A percentile compares a stretch with the other conserved stretches of the same genome.
These are phyloP conservation scores for Synergus laeviventris DNA, from an alignment of 2,888 invertebrate species.

Conservation along the genomic window DNA sequence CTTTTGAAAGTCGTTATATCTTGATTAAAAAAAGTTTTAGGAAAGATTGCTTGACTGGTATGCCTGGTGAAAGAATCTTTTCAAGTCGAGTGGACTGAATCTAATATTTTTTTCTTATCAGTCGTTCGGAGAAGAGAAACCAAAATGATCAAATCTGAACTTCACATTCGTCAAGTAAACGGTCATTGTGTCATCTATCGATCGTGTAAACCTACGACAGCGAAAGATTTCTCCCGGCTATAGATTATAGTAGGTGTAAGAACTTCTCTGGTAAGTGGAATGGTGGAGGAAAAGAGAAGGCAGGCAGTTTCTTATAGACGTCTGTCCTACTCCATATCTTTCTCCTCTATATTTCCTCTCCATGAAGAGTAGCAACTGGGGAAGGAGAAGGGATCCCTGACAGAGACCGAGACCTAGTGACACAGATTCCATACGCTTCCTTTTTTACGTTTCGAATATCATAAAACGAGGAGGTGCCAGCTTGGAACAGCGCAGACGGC, in stretches of 20 bases:
- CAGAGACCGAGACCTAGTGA: slow-evolving; percentile 72
- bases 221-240: slow-evolving; percentile 1
- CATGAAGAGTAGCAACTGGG: slow-evolving; percentile 18
- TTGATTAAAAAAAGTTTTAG: neutral
- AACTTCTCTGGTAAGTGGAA: slow-evolving; percentile 39
- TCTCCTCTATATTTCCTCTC: slow-evolving; percentile 2
- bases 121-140: slow-evolving; percentile 3
- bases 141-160: neutral
- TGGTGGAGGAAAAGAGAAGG: slow-evolving; percentile 50
- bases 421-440: slow-evolving; percentile 72
- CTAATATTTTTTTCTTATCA: neutral
- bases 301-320: slow-evolving; percentile 54
- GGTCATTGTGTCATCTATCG: slow-evolving; percentile 9
- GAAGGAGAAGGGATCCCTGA: slow-evolving; percentile 52
- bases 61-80: neutral
- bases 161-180: slow-evolving; percentile 3
- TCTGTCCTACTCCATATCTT: slow-evolving; percentile 40
- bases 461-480: slow-evolving; percentile 71
- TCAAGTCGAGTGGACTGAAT: neutral
- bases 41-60: neutral
- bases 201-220: slow-evolving; percentile 5
- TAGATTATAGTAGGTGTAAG: slow-evolving; percentile 39
- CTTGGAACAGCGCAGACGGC: slow-evolving; percentile 69
- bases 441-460: slow-evolving; percentile 75
- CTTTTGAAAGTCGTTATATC: neutral